Base-by-base conservation (phyloP, 2,888 invertebrate species). In the Leptodirus hochenwartii region DNA sequence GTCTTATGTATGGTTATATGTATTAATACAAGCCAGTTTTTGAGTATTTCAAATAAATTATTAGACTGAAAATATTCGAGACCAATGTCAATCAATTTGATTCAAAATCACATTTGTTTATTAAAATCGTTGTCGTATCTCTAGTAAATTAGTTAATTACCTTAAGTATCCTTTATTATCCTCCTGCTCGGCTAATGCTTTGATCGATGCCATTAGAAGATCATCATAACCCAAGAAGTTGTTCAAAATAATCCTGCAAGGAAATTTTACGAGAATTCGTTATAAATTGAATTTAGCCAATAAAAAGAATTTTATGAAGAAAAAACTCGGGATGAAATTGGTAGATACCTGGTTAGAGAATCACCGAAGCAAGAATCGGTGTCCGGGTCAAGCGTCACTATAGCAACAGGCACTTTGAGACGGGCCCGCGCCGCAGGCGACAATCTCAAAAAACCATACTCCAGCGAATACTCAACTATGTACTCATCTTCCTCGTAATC, bases 211-310 rank as follows among this genome's bases (percentile, higher is more conserved):
- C 87, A 96, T 91, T 2, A 99, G 62, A 34, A 98, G 60, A 51
- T 98, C 96, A 50, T 98, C 95, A 47, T 96, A 98, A 15, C 98
- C 98, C 24, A 98, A 64, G 51, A 96, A 81, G 48, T 88, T 79
- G 39, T 87, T 82, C 22, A 98, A 67, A 36, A 98, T 69, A 45
- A 90, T 76, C 27, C 88, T 70, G 29, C 42, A n/a, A n/a, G n/a
- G n/a, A n/a, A n/a, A n/a, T n/a, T n/a, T n/a, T n/a, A n/a, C n/a
- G n/a, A n/a, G n/a, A n/a, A n/a, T n/a, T n/a, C n/a, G n/a, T n/a
- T n/a, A n/a, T n/a, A n/a, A n/a, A n/a, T n/a, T n/a, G n/a, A n/a
- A n/a, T n/a, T n/a, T n/a, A n/a, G n/a, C n/a, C n/a, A n/a, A n/a
- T n/a, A n/a, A n/a, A n/a, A n/a, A n/a, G n/a, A n/a, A n/a, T n/a